Evolutionary conservation across 2,888 invertebrate genomes (phyloP), one percentile per base, ranked within the genome.

Genomic region (Argynnis bischoffii): DNA sequence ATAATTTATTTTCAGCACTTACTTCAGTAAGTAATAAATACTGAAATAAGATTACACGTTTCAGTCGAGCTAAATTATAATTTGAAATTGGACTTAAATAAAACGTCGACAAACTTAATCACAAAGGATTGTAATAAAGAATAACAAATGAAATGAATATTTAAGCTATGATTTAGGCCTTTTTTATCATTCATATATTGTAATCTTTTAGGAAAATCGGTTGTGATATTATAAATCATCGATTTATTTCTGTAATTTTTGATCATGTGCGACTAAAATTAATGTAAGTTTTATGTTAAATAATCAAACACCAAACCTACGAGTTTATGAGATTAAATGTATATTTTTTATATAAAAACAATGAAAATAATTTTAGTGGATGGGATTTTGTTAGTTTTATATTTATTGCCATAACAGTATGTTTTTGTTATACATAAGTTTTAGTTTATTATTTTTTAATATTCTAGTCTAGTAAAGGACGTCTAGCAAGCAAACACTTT

Each of bases 171-270:
- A 46, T 48, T 59, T 26, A 26, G 13, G 2, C 5, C 15, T 4
- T 21, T 26, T 18, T 35, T 26, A 46, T 55, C 11, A 11, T 18
- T 55, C 46, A 26, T 55, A 64, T 53, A 14, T 35, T 48, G 46
- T 54, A 35, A 54, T 63, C 31, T 55, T 21, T 57, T 69, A 68
- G 48, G 59, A 53, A 65, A 59, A 60, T 69, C 65, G 71, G 72
- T 72, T 72, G 72, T 72, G 72, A 72, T 53, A 59, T 66, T 50
- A 51, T 63, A 57, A 65, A 63, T 64, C 63, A 63, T 65, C 55
- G 65, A 64, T 65, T 70, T 57, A 35, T 55, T 68, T 55, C n/a
- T 41, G 6, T 46, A 26, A 13, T 57, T 18, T 53, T 26, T 46
- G 48, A 48, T n/a, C 26, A 18, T 15, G n/a, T 14, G 4, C 11